Base-by-base conservation (phyloP, 2,888 invertebrate genomes). In the Tenthredo mesomela region DNA sequence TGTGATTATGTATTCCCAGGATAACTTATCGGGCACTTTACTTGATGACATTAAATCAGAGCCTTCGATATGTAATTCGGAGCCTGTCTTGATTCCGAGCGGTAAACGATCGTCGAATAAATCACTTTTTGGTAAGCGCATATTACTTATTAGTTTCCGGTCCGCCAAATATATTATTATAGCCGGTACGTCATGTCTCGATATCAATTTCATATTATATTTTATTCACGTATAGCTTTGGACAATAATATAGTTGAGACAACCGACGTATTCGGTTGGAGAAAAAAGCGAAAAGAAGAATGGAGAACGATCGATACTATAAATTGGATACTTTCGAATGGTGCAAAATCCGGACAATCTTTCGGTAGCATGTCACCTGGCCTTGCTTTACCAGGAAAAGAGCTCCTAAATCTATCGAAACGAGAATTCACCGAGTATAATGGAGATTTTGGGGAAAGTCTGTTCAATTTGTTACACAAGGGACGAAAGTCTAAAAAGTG, bases 371-470 rank as follows among this genome's bases (percentile, higher is more conserved):
- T 82, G 33, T 50, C 43, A 25, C n/a, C 29, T 12, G 18, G n/a
- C 4, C 67, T 82, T 40, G 58, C 90, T 0, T 88, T 93, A 29
- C 89, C 93, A 1, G 93, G 93, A 43, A 89, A 89, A 73, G 89
- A 91, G 40, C 88, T 93, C 12, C 85, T 91, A 7, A 85, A 85
- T 50, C 89, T 93, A 85, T 88, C 89, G 0, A 88, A 89, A 65
- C 88, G 89, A 73, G 90, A 92, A 84, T 93, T 93, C 84, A 88
- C 91, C 84, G 87, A 86, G 29, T 88, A 90, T n/a, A 93, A 93
- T 87, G 90, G 90, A 2, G 82, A 86, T 21, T 92, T 91, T 85
- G 93, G 93, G 3, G 89, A 90, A 12, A 88, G 88, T 67, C 89
- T 93, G 9, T 92, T 92, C 84, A 90, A 91, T 82, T 88, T 91